Evolutionary conservation across 2,113 vertebrate genomes (phyloP), one percentile per base, ranked within the genome.

Genomic region (Conger conger): DNA sequence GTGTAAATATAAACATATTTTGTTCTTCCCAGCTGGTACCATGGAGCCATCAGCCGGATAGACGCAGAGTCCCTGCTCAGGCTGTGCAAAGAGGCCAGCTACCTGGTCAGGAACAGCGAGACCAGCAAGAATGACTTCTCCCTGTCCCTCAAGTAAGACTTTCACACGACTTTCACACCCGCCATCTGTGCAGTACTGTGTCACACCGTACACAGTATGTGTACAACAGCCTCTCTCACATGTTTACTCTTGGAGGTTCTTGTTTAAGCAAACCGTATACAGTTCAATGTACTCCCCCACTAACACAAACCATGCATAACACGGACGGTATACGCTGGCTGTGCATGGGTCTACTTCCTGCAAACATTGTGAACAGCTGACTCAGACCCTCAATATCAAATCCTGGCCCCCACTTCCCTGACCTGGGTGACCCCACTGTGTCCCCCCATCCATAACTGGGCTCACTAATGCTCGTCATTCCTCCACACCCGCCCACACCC

Each of bases 111-210:
- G 89, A 98, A 99, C 96, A 99, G 98, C 0, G 98, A 99, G 93
- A 99, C 97, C 94, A 97, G 96, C 96, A 99, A 99, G 93, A 97
- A 99, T 0, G 98, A 99, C 94, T 99, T 97, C 95, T 99, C 98
- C 50, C 97, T 99, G 87, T 99, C 98, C 36, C 95, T 99, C 86
- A 99, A 99, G 98, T 99, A 97, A 98, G 98, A 63, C 23, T 63
- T 3, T 63, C 57, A 63, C 8, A 6, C 23, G n/a, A n/a, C n/a
- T n/a, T n/a, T n/a, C n/a, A n/a, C n/a, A n/a, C n/a, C n/a, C n/a
- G n/a, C n/a, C n/a, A n/a, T n/a, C n/a, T n/a, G n/a, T n/a, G n/a
- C n/a, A n/a, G 50, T 16, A 1, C 50, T 53, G n/a, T 53, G 50
- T 53, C 50, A 9, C 7, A 53, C 50, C 1, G 50, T 33, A 8